Evolutionary conservation across 2,113 vertebrate genomes (phyloP).

Genomic region (Protobothrops mucrosquamatus): DNA sequence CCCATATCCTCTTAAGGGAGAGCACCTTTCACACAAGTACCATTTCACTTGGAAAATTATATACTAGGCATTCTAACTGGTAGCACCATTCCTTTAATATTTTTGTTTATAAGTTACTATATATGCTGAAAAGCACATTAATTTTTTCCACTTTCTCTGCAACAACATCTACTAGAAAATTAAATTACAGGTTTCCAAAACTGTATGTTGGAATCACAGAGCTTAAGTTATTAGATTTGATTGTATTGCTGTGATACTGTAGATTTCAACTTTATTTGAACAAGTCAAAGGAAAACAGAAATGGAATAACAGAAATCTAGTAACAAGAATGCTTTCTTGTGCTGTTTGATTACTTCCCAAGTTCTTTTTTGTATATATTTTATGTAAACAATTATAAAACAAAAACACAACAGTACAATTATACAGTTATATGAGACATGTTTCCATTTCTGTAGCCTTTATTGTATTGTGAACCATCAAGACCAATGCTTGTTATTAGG

Average conservation of each 20-base stretch:
- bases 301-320: background rate
- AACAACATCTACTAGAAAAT: background rate
- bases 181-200: background rate
- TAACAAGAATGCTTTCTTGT: background rate
- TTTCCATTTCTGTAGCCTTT: background rate
- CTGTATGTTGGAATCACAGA: background rate
- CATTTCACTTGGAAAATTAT: background rate
- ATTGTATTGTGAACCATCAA: background rate
- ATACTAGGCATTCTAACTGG: background rate
- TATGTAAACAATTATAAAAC: background rate
- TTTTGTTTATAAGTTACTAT: background rate
- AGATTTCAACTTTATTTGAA: background rate
- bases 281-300: background rate
- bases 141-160: background rate
- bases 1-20: background rate
- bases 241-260: accelerated
- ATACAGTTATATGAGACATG: background rate
- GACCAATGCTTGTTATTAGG: background rate
- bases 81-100: background rate
- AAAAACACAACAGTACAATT: background rate
- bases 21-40: background rate
- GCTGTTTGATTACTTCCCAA: background rate
- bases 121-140: background rate
- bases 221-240: accelerated
- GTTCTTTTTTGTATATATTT: background rate